phyloP scores from a whole-genome alignment of 2,113 vertebrate species.

The Tylochromis polylepis region DNA sequence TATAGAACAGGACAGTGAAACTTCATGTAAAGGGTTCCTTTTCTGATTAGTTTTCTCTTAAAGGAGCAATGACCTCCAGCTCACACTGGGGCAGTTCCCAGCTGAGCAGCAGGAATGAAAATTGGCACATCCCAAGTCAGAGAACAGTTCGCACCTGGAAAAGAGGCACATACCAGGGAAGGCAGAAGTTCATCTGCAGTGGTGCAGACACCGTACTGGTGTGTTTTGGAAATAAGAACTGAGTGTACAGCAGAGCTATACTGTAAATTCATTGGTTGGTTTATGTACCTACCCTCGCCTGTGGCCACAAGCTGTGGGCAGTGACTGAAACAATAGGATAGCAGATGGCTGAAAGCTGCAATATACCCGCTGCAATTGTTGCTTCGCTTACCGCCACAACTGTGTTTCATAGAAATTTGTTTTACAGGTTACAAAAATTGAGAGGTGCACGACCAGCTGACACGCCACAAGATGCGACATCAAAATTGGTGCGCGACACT shows the following conservation, averaged over 20 bases:
- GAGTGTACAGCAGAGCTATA: not conserved
- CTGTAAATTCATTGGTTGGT: not conserved
- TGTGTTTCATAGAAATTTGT: not conserved
- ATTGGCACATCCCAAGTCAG: not conserved
- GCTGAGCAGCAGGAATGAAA: not conserved
- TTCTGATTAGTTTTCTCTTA: not conserved
- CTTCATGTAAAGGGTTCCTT: not conserved
- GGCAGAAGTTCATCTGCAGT: not conserved
- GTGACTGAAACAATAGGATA: not conserved
- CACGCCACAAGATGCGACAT: no score
- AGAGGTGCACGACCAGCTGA: no score
- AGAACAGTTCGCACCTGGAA: not conserved
- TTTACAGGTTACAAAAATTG: no score
- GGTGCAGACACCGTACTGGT: not conserved
- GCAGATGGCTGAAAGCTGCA: not conserved
- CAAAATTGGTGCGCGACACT: not conserved
- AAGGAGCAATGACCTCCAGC: not conserved
- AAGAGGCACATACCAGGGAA: not conserved
- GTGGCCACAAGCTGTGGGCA: not conserved
- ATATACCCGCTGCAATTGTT: not conserved
- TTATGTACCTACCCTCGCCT: not conserved
- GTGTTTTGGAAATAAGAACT: not conserved
- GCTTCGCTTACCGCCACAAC: accelerated
- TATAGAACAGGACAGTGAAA: not conserved
- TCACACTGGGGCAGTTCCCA: not conserved